Evolutionary conservation across 2,888 invertebrate genomes (phyloP).

Genomic region (Emmelina monodactyla): DNA sequence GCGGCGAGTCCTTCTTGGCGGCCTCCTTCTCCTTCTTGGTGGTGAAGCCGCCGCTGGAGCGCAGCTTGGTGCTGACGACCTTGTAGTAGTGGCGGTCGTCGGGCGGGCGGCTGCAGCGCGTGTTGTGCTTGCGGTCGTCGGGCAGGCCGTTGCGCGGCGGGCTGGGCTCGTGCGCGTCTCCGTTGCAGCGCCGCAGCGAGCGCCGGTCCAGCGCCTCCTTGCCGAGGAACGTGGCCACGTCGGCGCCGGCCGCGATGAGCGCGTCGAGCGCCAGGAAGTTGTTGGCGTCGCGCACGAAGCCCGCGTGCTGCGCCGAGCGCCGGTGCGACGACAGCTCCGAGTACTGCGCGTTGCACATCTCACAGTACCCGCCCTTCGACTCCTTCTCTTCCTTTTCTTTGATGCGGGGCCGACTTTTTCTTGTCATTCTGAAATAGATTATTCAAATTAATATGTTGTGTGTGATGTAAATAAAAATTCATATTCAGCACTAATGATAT

Average conservation of each 20-base stretch:
- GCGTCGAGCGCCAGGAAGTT: conserved; percentile 68
- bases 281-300: conserved; percentile 68
- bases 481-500: not conserved
- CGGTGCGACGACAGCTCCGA: conserved; percentile 74
- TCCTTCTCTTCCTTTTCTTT: conserved; percentile 52
- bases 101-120: conserved; percentile 34
- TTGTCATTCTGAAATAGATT: conserved; percentile 61
- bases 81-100: conserved; percentile 70
- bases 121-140: conserved; percentile 39
- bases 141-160: conserved; percentile 37
- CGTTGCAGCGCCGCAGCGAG: conserved; percentile 48
- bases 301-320: conserved; percentile 70
- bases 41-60: conserved; percentile 64
- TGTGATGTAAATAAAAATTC: not conserved
- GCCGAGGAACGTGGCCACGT: conserved; percentile 74
- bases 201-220: conserved; percentile 49
- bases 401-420: conserved; percentile 53
- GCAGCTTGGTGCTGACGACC: conserved; percentile 72
- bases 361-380: conserved; percentile 73
- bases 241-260: conserved; percentile 57
- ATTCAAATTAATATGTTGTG: too few relatives aligned
- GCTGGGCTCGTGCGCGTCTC: conserved; percentile 31
- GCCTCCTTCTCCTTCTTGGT: conserved; percentile 22
- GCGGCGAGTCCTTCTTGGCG: conserved; percentile 35
- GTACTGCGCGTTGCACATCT: conserved; percentile 81